Evolutionary conservation across 2,797 vertebrate genomes (phyloP).

Genomic region (Poeciliopsis paucimaculata): DNA sequence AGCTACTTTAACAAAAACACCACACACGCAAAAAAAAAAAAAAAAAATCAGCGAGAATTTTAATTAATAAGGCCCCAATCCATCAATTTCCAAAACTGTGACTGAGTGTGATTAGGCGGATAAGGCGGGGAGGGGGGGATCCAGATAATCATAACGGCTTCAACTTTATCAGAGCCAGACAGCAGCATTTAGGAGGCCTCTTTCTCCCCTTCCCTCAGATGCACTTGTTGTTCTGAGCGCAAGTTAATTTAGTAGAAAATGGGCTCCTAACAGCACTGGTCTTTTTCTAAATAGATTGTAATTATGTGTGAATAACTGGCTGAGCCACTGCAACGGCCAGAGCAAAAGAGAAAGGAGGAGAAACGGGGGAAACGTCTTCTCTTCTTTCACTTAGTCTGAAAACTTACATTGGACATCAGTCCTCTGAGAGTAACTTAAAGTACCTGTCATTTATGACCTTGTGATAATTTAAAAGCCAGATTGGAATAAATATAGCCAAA

Average conservation of each 20-base stretch:
- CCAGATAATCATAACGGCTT: constrained; percentile 47
- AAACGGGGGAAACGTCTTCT: constrained; percentile 29
- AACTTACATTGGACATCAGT: constrained; percentile 23
- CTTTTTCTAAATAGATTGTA: constrained; percentile 73
- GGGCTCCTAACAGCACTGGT: constrained; percentile 63
- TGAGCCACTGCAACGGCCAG: constrained; percentile 45
- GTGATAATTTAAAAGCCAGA: constrained; percentile 56
- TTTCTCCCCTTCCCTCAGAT: constrained; percentile 14
- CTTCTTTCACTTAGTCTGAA: constrained; percentile 20
- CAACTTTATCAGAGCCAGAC: constrained; percentile 51
- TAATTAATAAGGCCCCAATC: constrained; percentile 57
- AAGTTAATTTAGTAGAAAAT: constrained; percentile 79
- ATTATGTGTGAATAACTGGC: constrained; percentile 70
- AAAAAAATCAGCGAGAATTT: constrained; percentile 47
- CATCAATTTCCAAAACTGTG: constrained; percentile 45
- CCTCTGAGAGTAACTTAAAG: background rate
- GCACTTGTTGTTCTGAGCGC: constrained; percentile 46
- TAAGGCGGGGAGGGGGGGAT: constrained; percentile 1
- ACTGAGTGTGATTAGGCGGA: constrained; percentile 9
- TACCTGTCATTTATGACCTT: background rate
- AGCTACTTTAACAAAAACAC: constrained; percentile 51
- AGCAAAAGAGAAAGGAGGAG: constrained; percentile 18
- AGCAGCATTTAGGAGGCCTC: constrained; percentile 35
- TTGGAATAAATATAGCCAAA: constrained; percentile 47
- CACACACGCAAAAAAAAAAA: too few species aligned